Conservation (phyloP, 2,113 vertebrate species). For the Chionomys nivalis region DNA sequence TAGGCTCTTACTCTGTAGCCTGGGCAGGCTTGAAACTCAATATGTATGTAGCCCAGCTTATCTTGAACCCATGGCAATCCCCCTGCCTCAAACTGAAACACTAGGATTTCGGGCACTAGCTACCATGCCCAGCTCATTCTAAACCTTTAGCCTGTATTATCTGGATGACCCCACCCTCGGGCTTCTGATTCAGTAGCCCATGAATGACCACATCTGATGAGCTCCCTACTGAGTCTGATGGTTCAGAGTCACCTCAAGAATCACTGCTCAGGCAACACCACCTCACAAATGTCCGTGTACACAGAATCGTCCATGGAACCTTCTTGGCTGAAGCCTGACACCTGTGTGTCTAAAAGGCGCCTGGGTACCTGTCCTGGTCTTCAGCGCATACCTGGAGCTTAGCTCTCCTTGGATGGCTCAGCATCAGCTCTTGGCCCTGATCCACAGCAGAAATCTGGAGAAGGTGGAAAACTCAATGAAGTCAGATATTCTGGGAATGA, state of each 20-base stretch:
- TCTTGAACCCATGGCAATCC: not conserved
- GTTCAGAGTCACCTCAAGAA: slow-evolving; percentile 4
- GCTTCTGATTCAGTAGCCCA: not conserved
- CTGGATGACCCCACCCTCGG: not conserved
- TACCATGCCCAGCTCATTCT: not conserved
- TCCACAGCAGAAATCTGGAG: slow-evolving; percentile 33
- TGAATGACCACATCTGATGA: slow-evolving; percentile 23
- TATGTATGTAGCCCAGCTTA: not conserved
- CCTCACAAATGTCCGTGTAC: not conserved
- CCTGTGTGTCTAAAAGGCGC: not conserved
- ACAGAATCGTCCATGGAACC: not conserved
- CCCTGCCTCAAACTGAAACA: not conserved
- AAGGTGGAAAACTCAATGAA: slow-evolving; percentile 48
- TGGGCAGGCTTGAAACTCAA: not conserved
- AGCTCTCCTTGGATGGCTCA: not conserved
- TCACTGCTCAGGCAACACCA: not conserved
- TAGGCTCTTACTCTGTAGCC: not conserved
- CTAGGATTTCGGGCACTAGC: not conserved
- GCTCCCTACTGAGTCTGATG: not conserved
- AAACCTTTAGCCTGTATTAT: slow-evolving; percentile 3
- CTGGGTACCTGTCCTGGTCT: not conserved
- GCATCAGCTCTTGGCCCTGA: slow-evolving; percentile 26
- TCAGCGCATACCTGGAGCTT: not conserved
- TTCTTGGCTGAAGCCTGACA: not conserved
- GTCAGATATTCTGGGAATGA: slow-evolving; percentile 49